Evolutionary conservation across 2,113 vertebrate genomes (phyloP), one percentile per base, ranked within the genome.

Genomic region (Cryptomyrus ogoouensis): DNA sequence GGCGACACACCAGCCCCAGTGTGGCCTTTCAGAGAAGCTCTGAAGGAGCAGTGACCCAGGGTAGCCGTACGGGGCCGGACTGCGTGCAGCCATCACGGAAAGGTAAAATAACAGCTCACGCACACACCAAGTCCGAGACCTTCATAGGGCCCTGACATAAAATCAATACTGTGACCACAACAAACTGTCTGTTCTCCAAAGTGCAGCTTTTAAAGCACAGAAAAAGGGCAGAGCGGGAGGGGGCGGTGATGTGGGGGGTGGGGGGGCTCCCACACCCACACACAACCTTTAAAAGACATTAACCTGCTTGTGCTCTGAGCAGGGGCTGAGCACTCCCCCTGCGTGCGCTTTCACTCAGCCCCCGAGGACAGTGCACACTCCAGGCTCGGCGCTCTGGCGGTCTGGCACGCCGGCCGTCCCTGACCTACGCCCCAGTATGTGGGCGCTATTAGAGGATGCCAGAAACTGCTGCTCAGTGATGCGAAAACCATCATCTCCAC

Each of bases 141-240:
- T 70, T 70, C 62, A 70, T 27, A 70, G n/a, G 62, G 62, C 62
- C 62, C 62, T 31, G 62, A 70, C 62, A 70, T 70, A 70, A 70
- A 70, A 70, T 70, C 62, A 70, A 70, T 70, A 31, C 62, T 27
- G n/a, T 1, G 62, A 70, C 62, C 62, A 70, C 62, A 70, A 31
- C 62, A 70, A 70, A 70, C n/a, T 70, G 62, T 70, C n/a, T 70
- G 62, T 70, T 70, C 62, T 70, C 62, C 62, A 70, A 70, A 70
- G 62, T 70, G 62, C 62, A 70, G 62, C 62, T 70, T 70, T 70
- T 70, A 80, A 80, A 80, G 31, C 17, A 0, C 35, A 80, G 74
- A 80, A 39, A 80, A 77, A 39, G 31, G 70, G 35, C 12, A 77
- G 7, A 39, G 70, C 1, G 74, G 35, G 31, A 39, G 31, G 35